Evolutionary conservation across 2,113 vertebrate species (phyloP).

Genomic region (Isurus oxyrinchus): DNA sequence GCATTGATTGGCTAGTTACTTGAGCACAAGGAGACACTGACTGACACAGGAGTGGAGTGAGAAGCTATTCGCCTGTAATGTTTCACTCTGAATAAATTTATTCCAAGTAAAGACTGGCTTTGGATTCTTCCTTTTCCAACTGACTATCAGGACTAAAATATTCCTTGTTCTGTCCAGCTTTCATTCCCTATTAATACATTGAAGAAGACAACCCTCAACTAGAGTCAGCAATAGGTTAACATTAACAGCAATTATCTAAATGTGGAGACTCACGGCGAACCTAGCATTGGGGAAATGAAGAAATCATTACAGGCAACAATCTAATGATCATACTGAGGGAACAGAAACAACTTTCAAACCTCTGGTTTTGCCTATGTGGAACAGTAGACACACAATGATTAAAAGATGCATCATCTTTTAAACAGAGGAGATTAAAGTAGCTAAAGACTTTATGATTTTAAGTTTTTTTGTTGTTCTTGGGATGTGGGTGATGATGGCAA

Average conservation of each 20-base stretch:
- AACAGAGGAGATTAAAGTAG: background rate
- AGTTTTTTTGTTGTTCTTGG: background rate
- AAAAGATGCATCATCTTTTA: background rate
- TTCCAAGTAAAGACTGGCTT: too few species aligned
- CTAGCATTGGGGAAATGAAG: background rate
- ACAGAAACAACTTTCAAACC: background rate
- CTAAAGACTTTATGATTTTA: background rate
- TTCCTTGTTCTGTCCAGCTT: background rate
- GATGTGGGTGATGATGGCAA: background rate
- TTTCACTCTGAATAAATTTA: too few species aligned
- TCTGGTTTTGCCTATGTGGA: background rate
- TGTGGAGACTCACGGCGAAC: background rate
- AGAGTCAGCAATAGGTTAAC: background rate
- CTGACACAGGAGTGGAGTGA: too few species aligned
- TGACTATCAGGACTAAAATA: too few species aligned
- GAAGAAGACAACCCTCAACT: background rate
- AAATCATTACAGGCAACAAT: background rate
- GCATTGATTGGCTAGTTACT: too few species aligned
- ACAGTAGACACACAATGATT: background rate
- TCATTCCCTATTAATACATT: background rate
- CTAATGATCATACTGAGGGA: too few species aligned
- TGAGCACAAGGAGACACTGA: too few species aligned
- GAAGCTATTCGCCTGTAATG: too few species aligned
- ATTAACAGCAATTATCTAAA: background rate
- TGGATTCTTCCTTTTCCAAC: too few species aligned